These are phyloP conservation scores for Radopholus similis DNA, from an alignment of 1,140 invertebrate species.

Conservation along the genomic window DNA sequence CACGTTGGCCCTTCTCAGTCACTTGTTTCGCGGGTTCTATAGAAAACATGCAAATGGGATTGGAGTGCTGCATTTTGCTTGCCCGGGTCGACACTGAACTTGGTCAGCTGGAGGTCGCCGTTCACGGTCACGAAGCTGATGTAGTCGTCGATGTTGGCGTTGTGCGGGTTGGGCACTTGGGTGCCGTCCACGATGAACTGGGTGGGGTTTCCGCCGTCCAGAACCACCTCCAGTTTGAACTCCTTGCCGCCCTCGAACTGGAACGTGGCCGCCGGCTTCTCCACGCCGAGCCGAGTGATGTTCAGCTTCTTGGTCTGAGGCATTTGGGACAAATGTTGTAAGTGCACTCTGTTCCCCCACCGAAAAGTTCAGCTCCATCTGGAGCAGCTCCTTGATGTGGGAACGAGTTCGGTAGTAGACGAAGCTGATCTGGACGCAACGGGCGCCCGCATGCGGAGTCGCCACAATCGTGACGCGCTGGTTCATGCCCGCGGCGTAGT, in stretches of 20 bases:
- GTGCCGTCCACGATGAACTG: neutral
- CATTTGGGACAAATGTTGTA: too few species aligned
- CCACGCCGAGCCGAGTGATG: neutral
- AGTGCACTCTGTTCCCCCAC: neutral
- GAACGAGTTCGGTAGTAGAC: neutral
- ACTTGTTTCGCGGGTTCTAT: neutral
- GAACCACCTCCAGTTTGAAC: neutral
- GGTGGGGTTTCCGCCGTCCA: neutral
- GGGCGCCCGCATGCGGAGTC: neutral
- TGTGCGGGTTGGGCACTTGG: neutral
- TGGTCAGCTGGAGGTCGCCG: neutral
- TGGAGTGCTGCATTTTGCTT: neutral
- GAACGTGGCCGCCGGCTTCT: neutral
- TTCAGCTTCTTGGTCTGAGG: neutral
- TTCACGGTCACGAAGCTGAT: neutral
- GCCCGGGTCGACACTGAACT: neutral
- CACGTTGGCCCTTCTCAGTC: neutral
- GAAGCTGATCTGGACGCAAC: neutral
- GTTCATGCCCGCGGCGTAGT: neutral
- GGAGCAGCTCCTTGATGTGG: neutral
- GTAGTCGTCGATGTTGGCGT: neutral
- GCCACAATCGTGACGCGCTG: neutral
- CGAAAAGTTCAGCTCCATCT: neutral
- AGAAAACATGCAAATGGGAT: neutral
- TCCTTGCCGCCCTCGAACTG: neutral